Evolutionary conservation across 2,113 vertebrate species (phyloP), one percentile per base, ranked within the genome.

Genomic region (Scopus umbretta): DNA sequence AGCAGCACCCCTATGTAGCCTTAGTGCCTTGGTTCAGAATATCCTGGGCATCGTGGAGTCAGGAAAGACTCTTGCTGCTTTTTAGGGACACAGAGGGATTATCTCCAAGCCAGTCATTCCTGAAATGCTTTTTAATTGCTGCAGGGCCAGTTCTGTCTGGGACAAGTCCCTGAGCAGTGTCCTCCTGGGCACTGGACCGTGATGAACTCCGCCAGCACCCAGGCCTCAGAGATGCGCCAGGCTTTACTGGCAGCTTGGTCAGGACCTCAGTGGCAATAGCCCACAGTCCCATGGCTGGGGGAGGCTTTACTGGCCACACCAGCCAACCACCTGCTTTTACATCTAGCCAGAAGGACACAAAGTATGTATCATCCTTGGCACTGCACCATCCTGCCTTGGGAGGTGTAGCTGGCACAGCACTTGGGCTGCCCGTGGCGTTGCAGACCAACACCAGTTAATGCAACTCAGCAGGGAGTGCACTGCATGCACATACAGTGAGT

Each of bases 401-500:
- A 50, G n/a, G 22, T 30, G 23, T 29, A n/a, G 18, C 80, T 47
- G 55, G 78, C 34, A 34, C 27, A 45, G 43, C 7, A 8, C 22
- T 12, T 25, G 34, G 52, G 26, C 38, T 52, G 40, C 68, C 45
- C 68, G 52, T 29, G 53, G 45, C 23, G 3, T 9, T 17, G 47
- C 45, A 42, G 47, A n/a, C 47, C 52, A 23, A 8, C 38, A 27
- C 7, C 25, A 34, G 62, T 32, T 27, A 49, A 27, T 21, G 32
- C 32, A 32, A 3, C 42, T 40, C 34, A 4, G 17, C 29, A 20
- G 34, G 22, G n/a, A 40, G 18, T 16, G 36, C 32, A 22, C 52
- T 22, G 17, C 22, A 4, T 4, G 32, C 27, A 11, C n/a, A 1
- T 17, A 5, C 23, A 23, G 55, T 0, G 4, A n/a, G 17, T 13